Evolutionary conservation across 2,888 invertebrate species (phyloP).

Genomic region (Priocnemis perturbator): DNA sequence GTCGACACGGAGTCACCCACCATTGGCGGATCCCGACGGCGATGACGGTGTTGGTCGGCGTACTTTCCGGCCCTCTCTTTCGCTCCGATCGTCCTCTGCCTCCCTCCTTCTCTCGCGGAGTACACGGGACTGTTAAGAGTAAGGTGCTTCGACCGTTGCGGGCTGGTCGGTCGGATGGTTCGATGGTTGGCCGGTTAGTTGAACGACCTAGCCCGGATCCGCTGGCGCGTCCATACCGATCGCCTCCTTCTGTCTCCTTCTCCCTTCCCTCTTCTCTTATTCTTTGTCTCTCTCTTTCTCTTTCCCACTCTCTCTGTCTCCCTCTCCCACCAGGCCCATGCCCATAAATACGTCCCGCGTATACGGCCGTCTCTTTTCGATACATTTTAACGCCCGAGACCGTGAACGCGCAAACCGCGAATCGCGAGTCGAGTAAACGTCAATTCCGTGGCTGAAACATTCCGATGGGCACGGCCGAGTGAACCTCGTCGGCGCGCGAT

Average conservation of each 20-base stretch:
- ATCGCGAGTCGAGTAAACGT: too few relatives aligned
- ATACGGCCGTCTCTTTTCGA: slow-evolving; percentile 61
- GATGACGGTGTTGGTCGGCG: slow-evolving; percentile 29
- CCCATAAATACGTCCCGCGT: slow-evolving; percentile 63
- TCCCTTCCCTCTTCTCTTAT: slow-evolving; percentile 26
- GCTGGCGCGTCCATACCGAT: slow-evolving; percentile 66
- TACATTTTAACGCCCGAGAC: slow-evolving; percentile 64
- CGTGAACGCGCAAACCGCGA: slow-evolving; percentile 16
- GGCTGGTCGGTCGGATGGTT: slow-evolving; percentile 57
- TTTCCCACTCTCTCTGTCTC: slow-evolving; percentile 1
- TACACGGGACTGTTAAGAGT: slow-evolving; percentile 55
- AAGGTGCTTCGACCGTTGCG: slow-evolving; percentile 57
- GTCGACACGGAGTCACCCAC: slow-evolving; percentile 38
- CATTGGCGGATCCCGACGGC: slow-evolving; percentile 31
- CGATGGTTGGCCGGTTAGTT: slow-evolving; percentile 62
- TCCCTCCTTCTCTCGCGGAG: slow-evolving; percentile 24
- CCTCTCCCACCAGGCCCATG: slow-evolving; percentile 50
- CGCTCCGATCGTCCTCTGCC: neutral
- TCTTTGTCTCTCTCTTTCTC: slow-evolving; percentile 18
- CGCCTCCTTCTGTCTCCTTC: slow-evolving; percentile 59
- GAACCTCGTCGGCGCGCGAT: too few relatives aligned
- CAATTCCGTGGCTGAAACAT: too few relatives aligned
- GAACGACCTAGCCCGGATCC: slow-evolving; percentile 71
- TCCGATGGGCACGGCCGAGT: too few relatives aligned
- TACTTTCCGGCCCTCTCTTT: slow-evolving; percentile 9